Conservation (phyloP, 2,797 vertebrate species). For the Sternotherus odoratus region DNA sequence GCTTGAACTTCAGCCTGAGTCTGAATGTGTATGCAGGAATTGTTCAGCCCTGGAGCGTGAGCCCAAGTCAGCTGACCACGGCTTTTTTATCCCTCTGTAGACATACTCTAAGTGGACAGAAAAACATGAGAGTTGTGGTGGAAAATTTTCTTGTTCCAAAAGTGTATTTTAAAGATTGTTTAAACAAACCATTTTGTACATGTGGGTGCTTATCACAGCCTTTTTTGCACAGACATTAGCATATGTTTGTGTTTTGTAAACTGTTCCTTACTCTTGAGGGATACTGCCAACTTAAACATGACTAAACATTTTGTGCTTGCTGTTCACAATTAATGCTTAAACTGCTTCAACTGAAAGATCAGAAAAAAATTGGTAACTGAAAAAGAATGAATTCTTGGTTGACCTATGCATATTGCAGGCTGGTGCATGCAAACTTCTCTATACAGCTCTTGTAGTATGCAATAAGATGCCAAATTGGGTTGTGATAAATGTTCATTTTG, state of each 20-base stretch:
- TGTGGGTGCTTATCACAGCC: neutral
- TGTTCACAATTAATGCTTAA: neutral
- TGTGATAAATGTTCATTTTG: neutral
- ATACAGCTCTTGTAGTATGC: neutral
- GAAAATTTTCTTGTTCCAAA: neutral
- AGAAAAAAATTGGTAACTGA: neutral
- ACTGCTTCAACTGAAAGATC: neutral
- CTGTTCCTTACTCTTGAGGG: neutral
- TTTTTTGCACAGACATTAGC: neutral
- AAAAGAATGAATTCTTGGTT: neutral
- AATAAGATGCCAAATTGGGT: neutral
- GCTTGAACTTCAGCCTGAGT: neutral
- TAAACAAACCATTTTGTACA: neutral
- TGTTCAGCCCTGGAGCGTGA: neutral
- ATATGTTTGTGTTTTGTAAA: neutral
- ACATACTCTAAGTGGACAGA: neutral
- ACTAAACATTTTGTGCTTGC: neutral
- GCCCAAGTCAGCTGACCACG: neutral
- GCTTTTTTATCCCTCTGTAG: neutral
- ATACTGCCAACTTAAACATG: neutral
- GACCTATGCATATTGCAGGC: neutral
- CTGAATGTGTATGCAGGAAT: neutral
- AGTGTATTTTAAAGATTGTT: neutral
- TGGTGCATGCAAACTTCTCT: neutral
- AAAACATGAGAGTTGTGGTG: neutral